Base-by-base conservation (phyloP, 2,888 invertebrate genomes). In the Penaeus monodon region DNA sequence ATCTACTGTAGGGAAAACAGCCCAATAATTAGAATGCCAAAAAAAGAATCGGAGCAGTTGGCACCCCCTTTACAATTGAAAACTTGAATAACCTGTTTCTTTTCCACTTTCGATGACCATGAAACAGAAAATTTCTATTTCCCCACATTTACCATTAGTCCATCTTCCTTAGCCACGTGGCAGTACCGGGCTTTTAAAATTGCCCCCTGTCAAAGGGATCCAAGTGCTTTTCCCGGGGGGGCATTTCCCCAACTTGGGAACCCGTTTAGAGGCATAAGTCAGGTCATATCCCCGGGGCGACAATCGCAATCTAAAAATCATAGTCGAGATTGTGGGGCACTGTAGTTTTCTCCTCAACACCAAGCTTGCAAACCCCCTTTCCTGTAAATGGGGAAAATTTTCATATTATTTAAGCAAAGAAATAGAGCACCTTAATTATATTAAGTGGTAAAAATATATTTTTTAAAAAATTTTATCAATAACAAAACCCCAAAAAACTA, bases 251-350 rank as follows among this genome's bases (percentile, higher is more conserved):
- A 90, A 88, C 89, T 90, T 79, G 97, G 97, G 94, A 96, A 96
- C 93, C 96, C 96, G 92, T 95, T 95, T 96, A 98, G 93, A 97
- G 96, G 97, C 96, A 94, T 97, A 98, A 92, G 97, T 96, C 92
- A 98, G 95, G 94, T 97, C 96, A 94, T 98, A 98, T 92, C 97
- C 96, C 92, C 97, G 96, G 93, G 96, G 92, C 96, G 96, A 93
- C 97, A 97, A 96, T 96, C 93, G 97, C 91, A 96, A 83, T 92
- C 86, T n/a, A n/a, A 83, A 90, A 88, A 73, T 86, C 83, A 81
- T 82, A 90, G 57, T 88, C 86, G 92, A 94, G 90, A 95, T 92
- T 96, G 95, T 91, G 96, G 93, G 91, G 96, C 95, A 89, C 95
- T 95, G 89, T 96, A 95, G 10, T 95, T 94, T 95, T 95, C 77